Evolutionary conservation across 2,888 invertebrate genomes (phyloP), one percentile per base, ranked within the genome.

Genomic region (Stegophylla sp.): DNA sequence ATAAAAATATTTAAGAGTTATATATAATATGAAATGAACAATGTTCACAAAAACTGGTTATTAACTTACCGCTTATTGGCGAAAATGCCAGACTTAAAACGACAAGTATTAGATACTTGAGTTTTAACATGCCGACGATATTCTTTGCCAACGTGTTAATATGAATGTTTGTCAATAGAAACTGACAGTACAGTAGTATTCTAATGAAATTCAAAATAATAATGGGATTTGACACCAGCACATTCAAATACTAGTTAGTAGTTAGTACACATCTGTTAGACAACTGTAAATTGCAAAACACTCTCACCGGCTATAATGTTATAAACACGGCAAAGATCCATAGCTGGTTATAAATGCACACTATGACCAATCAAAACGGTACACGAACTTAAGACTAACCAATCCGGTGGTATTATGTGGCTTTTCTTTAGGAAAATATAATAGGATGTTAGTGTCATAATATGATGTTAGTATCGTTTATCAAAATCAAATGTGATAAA

Each of bases 391-490:
- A 1, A 13, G 2, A 15, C 26, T 41, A 45, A 53, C 82, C 82
- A 82, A 82, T 82, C 56, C n/a, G 7, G 66, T 0, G 93, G 92
- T 79, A 91, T 91, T 7, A 93, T 92, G 81, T 91, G 90, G 84
- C 92, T 90, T 83, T 84, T 84, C 82, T 83, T 83, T 2, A n/a
- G 17, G 34, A 79, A 79, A 61, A 71, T 41, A 79, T 61, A 41
- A 51, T 34, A 0, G 23, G 79, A 79, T 51, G 71, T 71, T 71
- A 61, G 79, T 28, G 48, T 61, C 79, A 67, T 53, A 64, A 76
- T 17, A 34, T 56, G 17, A 4, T 17, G 17, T 5, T 17, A 10
- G 10, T 23, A 43, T 45, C 67, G 67, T 34, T 34, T 34, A 45
- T 45, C 10, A 45, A 45, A 15, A n/a, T n/a, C 1, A 63, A 20